Base-by-base conservation (phyloP, 2,797 vertebrate species). In the Anniella stebbinsi region DNA sequence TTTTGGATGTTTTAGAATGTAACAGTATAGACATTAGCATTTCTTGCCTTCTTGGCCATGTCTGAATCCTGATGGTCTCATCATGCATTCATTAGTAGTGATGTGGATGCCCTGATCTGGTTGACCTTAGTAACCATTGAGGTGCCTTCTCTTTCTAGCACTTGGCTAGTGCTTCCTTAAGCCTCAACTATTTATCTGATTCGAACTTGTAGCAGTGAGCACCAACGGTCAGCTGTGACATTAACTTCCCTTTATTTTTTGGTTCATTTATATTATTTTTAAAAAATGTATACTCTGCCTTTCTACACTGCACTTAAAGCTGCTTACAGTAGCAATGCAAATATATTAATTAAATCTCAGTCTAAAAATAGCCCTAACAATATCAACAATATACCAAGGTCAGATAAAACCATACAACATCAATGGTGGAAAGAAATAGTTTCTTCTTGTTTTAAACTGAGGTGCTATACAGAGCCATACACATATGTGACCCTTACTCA, bases 271-370 rank as follows among this genome's bases (percentile, higher is more conserved):
- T 60, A n/a, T 73, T 75, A 33, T 66, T 78, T 78, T 51, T n/a
- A n/a, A 51, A 51, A 77, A 45, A 76, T n/a, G 23, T 57, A 54
- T 54, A 7, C 28, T 41, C 63, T n/a, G 33, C 0, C 9, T 73
- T 38, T 86, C 4, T 54, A 60, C 36, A 57, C 21, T 3, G 69
- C 12, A 57, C 54, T 67, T 67, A 73, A 41, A 60, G 67, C 17
- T n/a, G 28, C 21, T 87, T 87, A 21, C 25, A 77, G 12, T 25
- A 72, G 72, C 48, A 60, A 72, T 88, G 60, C 54, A 69, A 69
- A 18, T 84, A 82, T 45, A 84, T 67, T 54, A 67, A 77, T 89
- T 66, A 84, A 88, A 84, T 38, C 25, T 28, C 57, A 84, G 5
- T 30, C 72, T 67, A n/a, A 73, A 60, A 60, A n/a, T 25, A 73